Conservation (phyloP, 2,797 vertebrate species). For the Notoglanidium macrostoma region DNA sequence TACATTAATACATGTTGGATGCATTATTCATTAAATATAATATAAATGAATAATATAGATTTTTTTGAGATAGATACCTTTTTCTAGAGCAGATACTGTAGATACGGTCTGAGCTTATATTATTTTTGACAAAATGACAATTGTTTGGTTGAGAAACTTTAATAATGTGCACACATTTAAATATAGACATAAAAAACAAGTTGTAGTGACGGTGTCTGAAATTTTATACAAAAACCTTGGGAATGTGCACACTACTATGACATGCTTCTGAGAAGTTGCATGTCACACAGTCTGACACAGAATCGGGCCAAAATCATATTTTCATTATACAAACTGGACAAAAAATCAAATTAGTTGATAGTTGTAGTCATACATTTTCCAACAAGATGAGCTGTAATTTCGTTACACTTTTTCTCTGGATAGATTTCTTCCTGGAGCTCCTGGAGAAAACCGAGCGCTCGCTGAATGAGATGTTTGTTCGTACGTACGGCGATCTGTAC, state of each 20-base stretch:
- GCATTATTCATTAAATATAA: background rate
- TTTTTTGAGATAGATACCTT: background rate
- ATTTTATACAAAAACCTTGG: background rate
- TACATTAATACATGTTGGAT: background rate
- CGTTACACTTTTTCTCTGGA: constrained; percentile 36
- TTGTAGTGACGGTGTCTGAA: background rate
- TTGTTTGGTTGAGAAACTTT: background rate
- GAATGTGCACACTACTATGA: background rate
- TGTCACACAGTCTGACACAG: too few relatives aligned
- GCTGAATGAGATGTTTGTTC: constrained; percentile 93
- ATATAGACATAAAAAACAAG: background rate
- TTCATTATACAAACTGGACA: background rate
- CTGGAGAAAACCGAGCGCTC: constrained; percentile 92
- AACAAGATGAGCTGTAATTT: background rate
- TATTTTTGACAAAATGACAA: background rate
- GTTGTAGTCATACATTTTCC: background rate
- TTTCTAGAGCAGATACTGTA: background rate
- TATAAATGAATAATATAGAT: background rate
- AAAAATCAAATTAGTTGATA: background rate
- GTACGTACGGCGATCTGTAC: constrained; percentile 92
- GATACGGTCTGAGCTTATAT: background rate
- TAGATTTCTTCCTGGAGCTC: constrained; percentile 94
- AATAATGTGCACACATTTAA: background rate
- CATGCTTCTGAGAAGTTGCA: too few relatives aligned
- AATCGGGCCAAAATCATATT: background rate